These are phyloP conservation scores for Cariama cristata DNA, from an alignment of 2,113 vertebrate genomes.

Conservation along the genomic window DNA sequence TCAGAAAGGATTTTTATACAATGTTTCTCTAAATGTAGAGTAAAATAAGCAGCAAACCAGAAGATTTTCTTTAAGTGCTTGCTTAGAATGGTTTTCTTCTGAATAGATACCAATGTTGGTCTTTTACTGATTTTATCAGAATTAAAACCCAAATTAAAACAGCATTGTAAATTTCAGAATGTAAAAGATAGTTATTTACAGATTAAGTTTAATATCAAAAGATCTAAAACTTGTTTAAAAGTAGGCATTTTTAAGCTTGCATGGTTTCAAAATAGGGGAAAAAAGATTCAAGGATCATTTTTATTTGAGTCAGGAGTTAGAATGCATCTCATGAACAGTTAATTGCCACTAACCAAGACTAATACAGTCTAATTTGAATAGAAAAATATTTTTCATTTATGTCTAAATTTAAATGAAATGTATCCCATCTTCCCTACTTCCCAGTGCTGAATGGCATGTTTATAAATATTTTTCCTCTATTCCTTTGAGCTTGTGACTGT, in stretches of 20 bases:
- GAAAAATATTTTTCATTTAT: constrained; percentile 28
- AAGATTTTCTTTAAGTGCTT: background rate
- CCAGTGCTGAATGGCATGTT: background rate
- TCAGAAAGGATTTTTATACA: background rate
- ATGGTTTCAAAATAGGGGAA: background rate
- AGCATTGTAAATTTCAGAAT: background rate
- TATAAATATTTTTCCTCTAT: background rate
- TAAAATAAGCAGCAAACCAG: background rate
- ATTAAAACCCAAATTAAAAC: background rate
- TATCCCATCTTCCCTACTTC: background rate
- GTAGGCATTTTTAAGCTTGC: background rate
- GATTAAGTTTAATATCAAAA: background rate
- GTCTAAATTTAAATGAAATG: background rate
- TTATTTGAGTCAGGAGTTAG: background rate
- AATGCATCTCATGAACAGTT: background rate
- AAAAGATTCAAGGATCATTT: background rate
- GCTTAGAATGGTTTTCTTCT: background rate
- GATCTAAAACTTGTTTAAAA: background rate
- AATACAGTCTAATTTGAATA: background rate
- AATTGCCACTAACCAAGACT: background rate
- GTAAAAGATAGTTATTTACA: background rate
- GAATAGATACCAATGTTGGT: background rate
- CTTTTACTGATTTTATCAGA: background rate
- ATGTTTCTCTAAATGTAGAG: background rate
- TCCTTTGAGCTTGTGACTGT: background rate